Evolutionary conservation across 1,140 invertebrate genomes (phyloP).

Genomic region (Aphelinus certus): DNA sequence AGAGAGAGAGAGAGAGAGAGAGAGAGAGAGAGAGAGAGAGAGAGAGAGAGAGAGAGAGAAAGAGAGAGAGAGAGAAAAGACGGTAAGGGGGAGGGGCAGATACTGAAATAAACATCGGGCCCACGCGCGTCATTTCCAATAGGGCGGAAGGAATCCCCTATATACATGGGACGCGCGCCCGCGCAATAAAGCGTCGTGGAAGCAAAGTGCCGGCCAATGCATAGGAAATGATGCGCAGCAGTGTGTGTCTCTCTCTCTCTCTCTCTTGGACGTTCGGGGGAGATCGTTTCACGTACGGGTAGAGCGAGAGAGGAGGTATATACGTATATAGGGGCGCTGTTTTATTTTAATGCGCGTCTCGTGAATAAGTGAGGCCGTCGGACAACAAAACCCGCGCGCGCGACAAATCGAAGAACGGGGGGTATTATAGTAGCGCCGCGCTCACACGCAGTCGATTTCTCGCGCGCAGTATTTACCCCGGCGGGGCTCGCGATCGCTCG

Average conservation of each 20-base stretch:
- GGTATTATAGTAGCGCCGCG: too few relatives aligned
- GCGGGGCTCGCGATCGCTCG: background rate
- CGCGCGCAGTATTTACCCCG: slow-evolving; percentile 16
- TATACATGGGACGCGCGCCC: too few relatives aligned
- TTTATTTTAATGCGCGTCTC: slow-evolving; percentile 46
- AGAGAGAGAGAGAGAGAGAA: too few relatives aligned
- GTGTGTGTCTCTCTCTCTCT: slow-evolving; percentile 31
- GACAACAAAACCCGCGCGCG: slow-evolving; percentile 20
- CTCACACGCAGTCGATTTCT: background rate
- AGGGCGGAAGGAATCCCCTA: slow-evolving; percentile 20
- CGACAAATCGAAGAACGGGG: slow-evolving; percentile 11
- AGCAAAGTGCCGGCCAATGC: slow-evolving; percentile 46
- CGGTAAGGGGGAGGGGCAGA: too few relatives aligned
- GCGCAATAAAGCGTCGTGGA: slow-evolving; percentile 31
- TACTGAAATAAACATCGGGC: too few relatives aligned
- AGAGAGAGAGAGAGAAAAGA: too few relatives aligned
- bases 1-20: too few relatives aligned
- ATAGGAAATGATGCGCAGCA: slow-evolving; percentile 46
- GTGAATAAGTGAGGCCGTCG: slow-evolving; percentile 39
- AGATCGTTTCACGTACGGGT: background rate
- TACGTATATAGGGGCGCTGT: slow-evolving; percentile 28
- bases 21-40: too few relatives aligned
- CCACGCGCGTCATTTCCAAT: slow-evolving; percentile 10
- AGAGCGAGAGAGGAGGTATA: slow-evolving; percentile 21
- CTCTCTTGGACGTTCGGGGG: slow-evolving; percentile 23